Evolutionary conservation across 2,888 invertebrate species (phyloP).

Genomic region (Phaonia tiefii): DNA sequence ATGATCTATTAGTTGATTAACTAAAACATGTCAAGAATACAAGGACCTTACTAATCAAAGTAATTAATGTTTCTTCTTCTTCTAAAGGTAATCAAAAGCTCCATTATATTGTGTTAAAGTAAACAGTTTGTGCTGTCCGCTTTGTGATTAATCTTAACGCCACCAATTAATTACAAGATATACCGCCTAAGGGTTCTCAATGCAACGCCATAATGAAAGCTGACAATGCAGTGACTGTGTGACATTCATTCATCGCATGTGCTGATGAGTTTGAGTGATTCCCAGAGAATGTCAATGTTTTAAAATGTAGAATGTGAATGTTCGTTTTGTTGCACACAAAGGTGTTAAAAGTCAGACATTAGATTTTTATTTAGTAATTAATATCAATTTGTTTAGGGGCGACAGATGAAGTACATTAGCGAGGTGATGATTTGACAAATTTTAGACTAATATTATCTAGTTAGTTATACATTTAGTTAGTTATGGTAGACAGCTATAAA

Average conservation of each 20-base stretch:
- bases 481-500: too few species aligned
- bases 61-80: too few species aligned
- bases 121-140: not conserved
- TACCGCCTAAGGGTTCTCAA: constrained; percentile 24
- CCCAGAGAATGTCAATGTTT: too few species aligned
- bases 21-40: too few species aligned
- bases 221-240: constrained; percentile 1
- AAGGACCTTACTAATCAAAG: too few species aligned
- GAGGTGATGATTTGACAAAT: constrained; percentile 6
- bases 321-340: too few species aligned
- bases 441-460: not conserved
- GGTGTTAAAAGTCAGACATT: constrained; percentile 1
- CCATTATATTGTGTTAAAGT: constrained; percentile 4
- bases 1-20: too few species aligned
- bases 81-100: not conserved
- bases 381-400: constrained; percentile 10
- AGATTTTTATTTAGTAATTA: not conserved
- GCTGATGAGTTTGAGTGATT: too few species aligned
- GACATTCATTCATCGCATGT: not conserved
- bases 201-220: constrained; percentile 6
- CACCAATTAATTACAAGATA: constrained; percentile 6
- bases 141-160: too few species aligned
- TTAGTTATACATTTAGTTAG: too few species aligned
- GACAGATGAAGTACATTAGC: constrained; percentile 20
- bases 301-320: too few species aligned